These are phyloP conservation scores for Eurytoma adleriae DNA, from an alignment of 2,888 invertebrate genomes.

Conservation along the genomic window DNA sequence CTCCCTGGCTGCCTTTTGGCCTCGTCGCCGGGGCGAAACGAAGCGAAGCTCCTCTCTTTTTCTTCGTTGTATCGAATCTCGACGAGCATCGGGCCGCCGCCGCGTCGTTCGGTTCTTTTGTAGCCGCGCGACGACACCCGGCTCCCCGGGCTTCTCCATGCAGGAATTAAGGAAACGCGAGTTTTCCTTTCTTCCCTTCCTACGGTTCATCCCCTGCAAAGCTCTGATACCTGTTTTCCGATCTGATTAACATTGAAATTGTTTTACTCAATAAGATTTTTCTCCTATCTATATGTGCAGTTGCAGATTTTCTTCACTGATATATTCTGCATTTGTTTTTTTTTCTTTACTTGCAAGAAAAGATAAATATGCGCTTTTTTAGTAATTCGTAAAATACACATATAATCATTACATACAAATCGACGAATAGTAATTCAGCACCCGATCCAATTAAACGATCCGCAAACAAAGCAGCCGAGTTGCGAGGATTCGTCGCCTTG, in stretches of 20 bases:
- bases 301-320: too few relatives aligned
- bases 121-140: background rate
- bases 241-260: conserved; percentile 1
- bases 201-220: background rate
- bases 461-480: background rate
- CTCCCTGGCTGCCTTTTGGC: background rate
- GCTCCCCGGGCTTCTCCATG: conserved; percentile 2
- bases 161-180: conserved; percentile 27
- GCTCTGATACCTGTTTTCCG: background rate
- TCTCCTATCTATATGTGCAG: background rate
- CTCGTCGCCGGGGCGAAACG: conserved; percentile 21
- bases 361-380: background rate
- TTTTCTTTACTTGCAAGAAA: background rate
- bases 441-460: too few relatives aligned
- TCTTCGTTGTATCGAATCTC: conserved; percentile 43
- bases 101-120: conserved; percentile 28
- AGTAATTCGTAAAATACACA: background rate
- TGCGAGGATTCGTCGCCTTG: background rate
- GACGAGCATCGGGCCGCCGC: conserved; percentile 6
- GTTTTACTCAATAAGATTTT: background rate
- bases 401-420: background rate
- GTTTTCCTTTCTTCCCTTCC: background rate
- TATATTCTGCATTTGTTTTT: too few relatives aligned
- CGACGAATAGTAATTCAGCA: too few relatives aligned
- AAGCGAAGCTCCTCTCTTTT: conserved; percentile 18